Conservation (phyloP, 2,888 invertebrate genomes). For the Platycheirus albimanus region DNA sequence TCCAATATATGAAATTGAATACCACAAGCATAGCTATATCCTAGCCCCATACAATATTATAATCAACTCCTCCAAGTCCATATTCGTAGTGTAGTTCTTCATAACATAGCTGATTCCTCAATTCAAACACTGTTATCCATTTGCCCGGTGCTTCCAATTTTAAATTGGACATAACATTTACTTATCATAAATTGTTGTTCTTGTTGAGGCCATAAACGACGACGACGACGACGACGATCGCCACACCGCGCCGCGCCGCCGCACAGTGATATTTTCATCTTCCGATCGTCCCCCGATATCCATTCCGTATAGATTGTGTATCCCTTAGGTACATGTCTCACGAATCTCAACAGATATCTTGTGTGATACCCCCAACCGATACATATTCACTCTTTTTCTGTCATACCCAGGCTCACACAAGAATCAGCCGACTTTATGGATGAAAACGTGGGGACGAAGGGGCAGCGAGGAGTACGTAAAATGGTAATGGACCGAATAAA, state of each 20-base stretch:
- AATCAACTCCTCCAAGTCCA: constrained; percentile 33
- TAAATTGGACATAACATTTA: constrained; percentile 74
- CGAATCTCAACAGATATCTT: constrained; percentile 38
- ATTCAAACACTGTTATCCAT: constrained; percentile 50
- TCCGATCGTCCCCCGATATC: constrained; percentile 25
- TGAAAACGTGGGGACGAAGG: not conserved
- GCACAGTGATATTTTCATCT: constrained; percentile 66
- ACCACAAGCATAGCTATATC: no score
- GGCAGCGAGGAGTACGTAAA: no score
- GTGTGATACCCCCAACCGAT: constrained; percentile 61
- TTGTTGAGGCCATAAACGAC: constrained; percentile 68
- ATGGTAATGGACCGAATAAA: constrained; percentile 67
- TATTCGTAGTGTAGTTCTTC: constrained; percentile 54
- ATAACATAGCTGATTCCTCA: constrained; percentile 32
- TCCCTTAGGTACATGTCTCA: constrained; percentile 28
- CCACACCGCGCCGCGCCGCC: no score
- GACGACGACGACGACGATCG: no score
- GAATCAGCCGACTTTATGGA: not conserved
- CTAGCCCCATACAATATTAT: no score
- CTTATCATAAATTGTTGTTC: constrained; percentile 74
- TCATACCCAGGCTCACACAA: constrained; percentile 6
- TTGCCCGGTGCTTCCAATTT: constrained; percentile 71
- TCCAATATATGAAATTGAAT: no score
- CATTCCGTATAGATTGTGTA: no score
- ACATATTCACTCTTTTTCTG: constrained; percentile 52